Evolutionary conservation across 2,888 invertebrate species (phyloP), one percentile per base, ranked within the genome.

Genomic region (Cyclophora albipunctata): DNA sequence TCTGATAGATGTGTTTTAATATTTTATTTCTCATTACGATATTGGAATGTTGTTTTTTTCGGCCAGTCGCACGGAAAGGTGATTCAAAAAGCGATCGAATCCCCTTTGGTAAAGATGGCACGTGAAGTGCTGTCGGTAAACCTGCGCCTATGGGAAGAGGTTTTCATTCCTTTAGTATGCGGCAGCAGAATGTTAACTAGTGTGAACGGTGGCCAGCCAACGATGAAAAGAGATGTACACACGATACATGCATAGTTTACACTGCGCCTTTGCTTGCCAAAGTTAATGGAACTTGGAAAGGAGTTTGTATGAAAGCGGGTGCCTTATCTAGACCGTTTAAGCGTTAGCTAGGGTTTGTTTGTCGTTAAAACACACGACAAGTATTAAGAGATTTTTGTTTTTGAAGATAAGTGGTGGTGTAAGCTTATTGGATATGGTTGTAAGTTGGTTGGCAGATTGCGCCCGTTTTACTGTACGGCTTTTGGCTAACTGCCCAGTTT

Each of bases 171-270:
- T 72, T 78, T 76, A 73, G 69, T 67, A 63, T 65, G 62, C 59
- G 55, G 58, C 59, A 62, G 60, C 62, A 57, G 66, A 66, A 73
- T 69, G 69, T 71, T 78, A 75, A 79, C 66, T 65, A 75, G 78
- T 77, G 78, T 74, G 71, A 77, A 68, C 68, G 66, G 63, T 75
- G 81, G 78, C 59, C 78, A 73, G 75, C 66, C 58, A 63, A 60
- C 66, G 69, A 59, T 83, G 82, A 82, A 84, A 78, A 69, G 84
- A 85, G 85, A 86, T 86, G 84, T 73, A 84, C 75, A 85, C 84
- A 84, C 62, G 84, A 86, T 84, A 85, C 75, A 66, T 79, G 80
- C 81, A 85, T 83, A 84, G 76, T 85, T 80, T 67, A 83, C 66
- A 50, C 62, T 60, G 54, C 63, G 71, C 72, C 66, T 78, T 78